A percentile compares a stretch with the other conserved stretches of the same genome.
These are phyloP conservation scores for Pseudomyrmex concolor DNA, from an alignment of 1,140 invertebrate species.

Conservation along the genomic window DNA sequence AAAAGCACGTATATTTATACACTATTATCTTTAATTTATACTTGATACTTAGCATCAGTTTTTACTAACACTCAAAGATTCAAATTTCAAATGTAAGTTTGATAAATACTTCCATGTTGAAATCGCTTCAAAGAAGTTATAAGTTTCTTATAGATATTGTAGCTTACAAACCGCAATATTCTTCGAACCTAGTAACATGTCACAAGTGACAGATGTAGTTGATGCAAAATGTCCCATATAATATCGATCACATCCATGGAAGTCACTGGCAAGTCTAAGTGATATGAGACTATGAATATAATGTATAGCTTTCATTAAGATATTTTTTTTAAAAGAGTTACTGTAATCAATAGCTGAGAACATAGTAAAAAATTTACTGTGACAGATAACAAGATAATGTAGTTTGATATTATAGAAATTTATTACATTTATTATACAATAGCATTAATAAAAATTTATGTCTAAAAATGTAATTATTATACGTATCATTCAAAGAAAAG, in stretches of 20 bases:
- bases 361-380: constrained; percentile 25
- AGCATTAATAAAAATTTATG: not conserved
- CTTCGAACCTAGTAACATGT: constrained; percentile 63
- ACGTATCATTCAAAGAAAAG: too few species aligned
- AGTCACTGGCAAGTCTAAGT: constrained; percentile 57
- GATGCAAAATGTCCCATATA: constrained; percentile 74
- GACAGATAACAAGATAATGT: not conserved
- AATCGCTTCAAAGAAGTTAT: constrained; percentile 28
- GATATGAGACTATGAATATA: constrained; percentile 65
- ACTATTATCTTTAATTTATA: too few species aligned
- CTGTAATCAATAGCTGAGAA: constrained; percentile 23
- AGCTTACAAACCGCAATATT: constrained; percentile 45
- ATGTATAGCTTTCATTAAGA: constrained; percentile 67
- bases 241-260: constrained; percentile 66
- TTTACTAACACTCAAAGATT: not conserved
- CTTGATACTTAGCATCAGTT: not conserved
- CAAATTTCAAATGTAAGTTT: not conserved
- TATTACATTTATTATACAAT: constrained; percentile 3
- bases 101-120: constrained; percentile 12
- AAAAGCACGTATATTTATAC: too few species aligned
- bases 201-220: constrained; percentile 70
- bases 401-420: not conserved
- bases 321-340: constrained; percentile 24
- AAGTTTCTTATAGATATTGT: too few species aligned
- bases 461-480: too few species aligned